Base-by-base conservation (phyloP, 2,797 vertebrate species). In the Ctenopoma multispine region DNA sequence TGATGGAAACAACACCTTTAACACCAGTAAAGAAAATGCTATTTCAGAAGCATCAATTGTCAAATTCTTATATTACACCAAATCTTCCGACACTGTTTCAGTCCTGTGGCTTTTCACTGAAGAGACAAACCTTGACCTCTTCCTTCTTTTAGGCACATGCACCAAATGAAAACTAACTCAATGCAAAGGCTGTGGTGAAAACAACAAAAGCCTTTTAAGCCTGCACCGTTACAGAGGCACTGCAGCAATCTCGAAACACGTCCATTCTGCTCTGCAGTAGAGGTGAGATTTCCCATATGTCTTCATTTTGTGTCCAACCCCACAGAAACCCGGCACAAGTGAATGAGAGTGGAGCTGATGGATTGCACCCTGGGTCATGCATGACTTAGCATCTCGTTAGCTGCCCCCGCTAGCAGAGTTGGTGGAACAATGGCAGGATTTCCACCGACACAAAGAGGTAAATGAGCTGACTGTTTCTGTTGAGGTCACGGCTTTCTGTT, bases 371-470 rank as follows among this genome's bases (percentile, higher is more conserved):
- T 0, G 50, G 67, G 82, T 77, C 76, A 69, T 34, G 82, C 82
- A 75, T 78, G 82, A 80, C 76, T 87, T 83, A 76, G 66, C 87
- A 81, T 83, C 78, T 78, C 13, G 76, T 85, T 83, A 77, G 78
- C 71, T 69, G 67, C 53, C 23, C 4, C 44, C 23, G 38, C 59
- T 34, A 27, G 43, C 69, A 50, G 63, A 58, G 31, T 23, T 21
- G 17, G 12, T 21, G 63, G 47, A 53, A 70, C 68, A 61, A 34
- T 15, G n/a, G 64, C 66, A 23, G 69, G 49, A 50, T 72, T 75
- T 47, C 55, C 59, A 41, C 41, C 41, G 53, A 64, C 55, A 41
- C 54, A 1, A 9, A 54, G 57, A 72, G 63, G 51, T 60, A 72
- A 80, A 75, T 62, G 64, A 80, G 61, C 43, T 54, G 64, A 70